These are phyloP conservation scores for Drosophila parabipectinata DNA, from an alignment of 1,140 invertebrate genomes.

Conservation along the genomic window DNA sequence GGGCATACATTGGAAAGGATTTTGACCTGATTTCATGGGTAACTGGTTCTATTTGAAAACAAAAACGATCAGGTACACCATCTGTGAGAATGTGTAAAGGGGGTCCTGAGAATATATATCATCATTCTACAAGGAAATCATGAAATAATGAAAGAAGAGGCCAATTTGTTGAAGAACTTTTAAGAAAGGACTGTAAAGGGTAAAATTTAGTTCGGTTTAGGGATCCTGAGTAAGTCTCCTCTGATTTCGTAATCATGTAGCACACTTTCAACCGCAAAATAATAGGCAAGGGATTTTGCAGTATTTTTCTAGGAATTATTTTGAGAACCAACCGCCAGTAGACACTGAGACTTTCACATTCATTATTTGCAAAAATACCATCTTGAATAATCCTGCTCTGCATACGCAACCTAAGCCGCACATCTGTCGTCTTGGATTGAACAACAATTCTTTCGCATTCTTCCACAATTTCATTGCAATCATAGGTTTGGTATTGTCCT, in stretches of 20 bases:
- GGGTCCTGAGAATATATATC: not conserved
- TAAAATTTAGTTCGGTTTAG: not conserved
- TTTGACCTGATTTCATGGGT: not conserved
- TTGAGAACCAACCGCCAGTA: not conserved
- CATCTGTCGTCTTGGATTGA: slow-evolving; percentile 50
- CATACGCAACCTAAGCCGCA: slow-evolving; percentile 35
- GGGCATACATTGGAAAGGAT: slow-evolving; percentile 10
- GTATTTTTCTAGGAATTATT: not conserved
- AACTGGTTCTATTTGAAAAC: not conserved
- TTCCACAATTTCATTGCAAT: slow-evolving; percentile 56
- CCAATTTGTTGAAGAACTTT: not conserved
- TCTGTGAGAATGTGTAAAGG: not conserved
- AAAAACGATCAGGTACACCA: not conserved
- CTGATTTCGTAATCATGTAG: too few species aligned
- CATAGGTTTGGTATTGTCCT: slow-evolving; percentile 40
- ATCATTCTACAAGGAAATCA: not conserved
- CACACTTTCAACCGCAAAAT: not conserved
- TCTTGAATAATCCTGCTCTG: slow-evolving; percentile 32
- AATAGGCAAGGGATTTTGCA: not conserved
- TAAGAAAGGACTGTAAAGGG: not conserved
- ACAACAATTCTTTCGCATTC: slow-evolving; percentile 35
- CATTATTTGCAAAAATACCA: not conserved
- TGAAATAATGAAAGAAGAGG: too few species aligned
- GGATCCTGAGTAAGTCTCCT: too few species aligned
- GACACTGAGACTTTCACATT: not conserved